phyloP scores from a whole-genome alignment of 23 tunicate species.

The Trididemnum clinides region DNA sequence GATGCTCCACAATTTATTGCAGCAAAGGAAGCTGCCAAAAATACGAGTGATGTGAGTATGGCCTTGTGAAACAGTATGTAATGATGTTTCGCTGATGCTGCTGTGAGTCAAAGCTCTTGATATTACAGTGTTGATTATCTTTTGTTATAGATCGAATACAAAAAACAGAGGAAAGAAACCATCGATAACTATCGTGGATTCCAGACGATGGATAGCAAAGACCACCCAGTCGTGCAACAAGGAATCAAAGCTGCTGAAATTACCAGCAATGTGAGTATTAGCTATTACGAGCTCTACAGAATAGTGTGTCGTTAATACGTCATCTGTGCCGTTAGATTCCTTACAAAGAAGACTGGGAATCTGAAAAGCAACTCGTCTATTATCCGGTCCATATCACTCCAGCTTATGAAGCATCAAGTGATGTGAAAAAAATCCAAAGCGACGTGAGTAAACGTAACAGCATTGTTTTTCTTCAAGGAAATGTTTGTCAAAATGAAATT shows the following conservation, averaged over 20 bases:
- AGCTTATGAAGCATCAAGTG: slow-evolving; percentile 80
- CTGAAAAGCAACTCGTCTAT: slow-evolving; percentile 84
- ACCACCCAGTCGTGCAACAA: slow-evolving; percentile 25
- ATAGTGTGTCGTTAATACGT: too few relatives aligned
- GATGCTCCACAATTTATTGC: slow-evolving; percentile 85
- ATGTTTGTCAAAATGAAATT: too few relatives aligned
- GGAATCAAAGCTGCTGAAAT: slow-evolving; percentile 16
- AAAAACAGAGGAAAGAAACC: slow-evolving; percentile 38
- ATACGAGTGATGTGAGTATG: slow-evolving; percentile 84
- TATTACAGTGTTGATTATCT: too few relatives aligned
- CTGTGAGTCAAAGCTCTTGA: too few relatives aligned
- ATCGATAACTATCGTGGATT: slow-evolving; percentile 10
- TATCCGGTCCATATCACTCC: slow-evolving; percentile 99
- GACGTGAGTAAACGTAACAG: neutral
- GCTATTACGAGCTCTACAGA: too few relatives aligned
- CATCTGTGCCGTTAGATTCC: slow-evolving; percentile 58
- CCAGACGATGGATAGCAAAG: too few relatives aligned
- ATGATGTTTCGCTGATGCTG: too few relatives aligned
- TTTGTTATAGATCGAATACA: slow-evolving; percentile 67
- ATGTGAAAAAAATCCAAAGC: slow-evolving; percentile 80
- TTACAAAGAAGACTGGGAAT: slow-evolving; percentile 92
- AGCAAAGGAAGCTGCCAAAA: slow-evolving; percentile 69
- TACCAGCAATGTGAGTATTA: slow-evolving; percentile 42
- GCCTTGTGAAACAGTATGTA: too few relatives aligned
- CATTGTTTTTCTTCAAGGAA: too few relatives aligned